These are phyloP conservation scores for Cheilosia vernalis DNA, from an alignment of 2,888 invertebrate species.

Conservation along the genomic window DNA sequence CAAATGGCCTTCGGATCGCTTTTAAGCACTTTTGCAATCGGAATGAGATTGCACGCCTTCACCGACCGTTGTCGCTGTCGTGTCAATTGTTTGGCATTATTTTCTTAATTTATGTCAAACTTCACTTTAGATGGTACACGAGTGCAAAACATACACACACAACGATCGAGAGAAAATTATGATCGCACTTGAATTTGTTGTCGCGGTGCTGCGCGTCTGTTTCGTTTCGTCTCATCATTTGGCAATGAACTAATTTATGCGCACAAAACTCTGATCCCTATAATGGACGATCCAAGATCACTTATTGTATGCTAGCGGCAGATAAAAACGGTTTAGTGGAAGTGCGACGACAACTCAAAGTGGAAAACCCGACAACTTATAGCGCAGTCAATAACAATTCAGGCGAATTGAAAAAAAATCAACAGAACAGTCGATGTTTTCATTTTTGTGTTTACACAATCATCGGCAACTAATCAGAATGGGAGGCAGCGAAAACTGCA, in stretches of 20 bases:
- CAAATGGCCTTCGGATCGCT: conserved; percentile 28
- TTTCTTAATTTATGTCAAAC: conserved; percentile 36
- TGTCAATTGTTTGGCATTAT: conserved; percentile 1
- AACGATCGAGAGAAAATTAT: conserved; percentile 26
- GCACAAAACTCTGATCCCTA: conserved; percentile 31
- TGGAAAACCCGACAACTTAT: conserved; percentile 4
- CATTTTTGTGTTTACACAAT: conserved; percentile 26
- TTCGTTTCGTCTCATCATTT: conserved; percentile 12
- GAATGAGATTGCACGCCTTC: conserved; percentile 4
- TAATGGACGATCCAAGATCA: conserved; percentile 4
- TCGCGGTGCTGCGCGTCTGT: background rate
- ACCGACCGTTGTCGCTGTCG: background rate
- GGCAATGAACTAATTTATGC: conserved; percentile 56
- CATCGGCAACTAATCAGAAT: conserved; percentile 1
- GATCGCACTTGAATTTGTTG: conserved; percentile 22
- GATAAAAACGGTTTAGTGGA: background rate
- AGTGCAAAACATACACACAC: conserved; percentile 32
- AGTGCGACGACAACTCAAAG: conserved; percentile 2
- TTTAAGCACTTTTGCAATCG: conserved; percentile 34
- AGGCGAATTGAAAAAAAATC: conserved; percentile 25
- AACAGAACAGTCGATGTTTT: conserved; percentile 19
- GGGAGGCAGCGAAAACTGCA: no score
- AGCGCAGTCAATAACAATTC: conserved; percentile 15
- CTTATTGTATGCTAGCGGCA: background rate
- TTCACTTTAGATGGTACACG: conserved; percentile 30